Percentiles rank a stretch among this genome's conserved stretches.
These are phyloP conservation scores for Bambusicola thoracicus DNA, from an alignment of 2,113 vertebrate species.

Conservation along the genomic window DNA sequence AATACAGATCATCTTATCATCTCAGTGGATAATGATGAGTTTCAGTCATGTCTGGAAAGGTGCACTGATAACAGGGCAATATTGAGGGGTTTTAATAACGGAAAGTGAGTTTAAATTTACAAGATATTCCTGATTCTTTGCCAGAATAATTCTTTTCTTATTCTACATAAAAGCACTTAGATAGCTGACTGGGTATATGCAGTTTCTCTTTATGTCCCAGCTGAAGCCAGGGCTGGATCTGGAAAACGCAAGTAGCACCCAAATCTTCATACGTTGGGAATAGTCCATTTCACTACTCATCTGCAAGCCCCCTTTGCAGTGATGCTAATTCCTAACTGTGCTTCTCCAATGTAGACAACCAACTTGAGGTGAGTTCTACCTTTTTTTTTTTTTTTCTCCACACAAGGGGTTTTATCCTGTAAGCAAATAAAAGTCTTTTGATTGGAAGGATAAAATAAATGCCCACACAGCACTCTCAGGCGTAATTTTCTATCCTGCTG, in stretches of 20 bases:
- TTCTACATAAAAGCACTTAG: background rate
- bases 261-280: background rate
- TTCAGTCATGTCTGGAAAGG: background rate
- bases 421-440: constrained; percentile 10
- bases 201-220: background rate
- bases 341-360: background rate
- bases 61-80: background rate
- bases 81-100: background rate
- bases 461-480: constrained; percentile 10
- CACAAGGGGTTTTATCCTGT: constrained; percentile 28
- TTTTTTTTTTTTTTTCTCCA: background rate
- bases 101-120: background rate
- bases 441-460: constrained; percentile 35
- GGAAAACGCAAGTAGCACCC: background rate
- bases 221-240: background rate
- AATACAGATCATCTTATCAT: background rate
- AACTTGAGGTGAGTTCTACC: constrained; percentile 9
- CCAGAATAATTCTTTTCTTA: background rate
- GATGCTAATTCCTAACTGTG: background rate
- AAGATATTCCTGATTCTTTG: background rate
- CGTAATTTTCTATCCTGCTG: constrained; percentile 49
- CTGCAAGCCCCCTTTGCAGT: background rate
- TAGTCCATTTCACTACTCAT: background rate
- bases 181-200: background rate
- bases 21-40: background rate